Evolutionary conservation across 2,797 vertebrate species (phyloP).

Genomic region (Sphaeramia orbicularis): DNA sequence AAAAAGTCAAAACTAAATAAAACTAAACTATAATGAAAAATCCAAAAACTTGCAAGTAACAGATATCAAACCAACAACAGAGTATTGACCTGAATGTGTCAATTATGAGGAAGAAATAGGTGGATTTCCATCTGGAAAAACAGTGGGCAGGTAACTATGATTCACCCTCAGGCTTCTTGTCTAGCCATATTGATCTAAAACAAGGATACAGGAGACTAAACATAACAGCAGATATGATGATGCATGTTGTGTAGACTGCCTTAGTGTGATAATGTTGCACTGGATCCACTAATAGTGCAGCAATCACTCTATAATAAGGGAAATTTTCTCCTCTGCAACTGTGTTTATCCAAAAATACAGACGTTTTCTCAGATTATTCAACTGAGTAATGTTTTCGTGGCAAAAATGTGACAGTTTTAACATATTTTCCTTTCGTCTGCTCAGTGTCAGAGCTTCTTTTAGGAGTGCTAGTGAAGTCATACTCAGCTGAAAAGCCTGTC

Average conservation of each 20-base stretch:
- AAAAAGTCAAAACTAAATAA: too few relatives aligned
- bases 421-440: conserved; percentile 46
- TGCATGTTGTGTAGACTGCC: background rate
- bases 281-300: background rate
- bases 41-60: too few relatives aligned
- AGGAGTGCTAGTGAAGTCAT: conserved; percentile 51
- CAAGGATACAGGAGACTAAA: conserved; percentile 11
- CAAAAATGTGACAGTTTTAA: conserved; percentile 17
- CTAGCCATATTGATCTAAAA: conserved; percentile 38
- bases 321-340: background rate
- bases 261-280: conserved; percentile 2
- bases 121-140: conserved; percentile 17
- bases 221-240: conserved; percentile 4
- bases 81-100: conserved; percentile 14
- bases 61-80: background rate
- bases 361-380: conserved; percentile 13
- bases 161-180: conserved; percentile 30
- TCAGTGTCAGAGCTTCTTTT: conserved; percentile 59
- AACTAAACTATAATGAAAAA: too few relatives aligned
- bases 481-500: conserved; percentile 35
- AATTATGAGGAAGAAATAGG: too few relatives aligned
- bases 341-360: background rate
- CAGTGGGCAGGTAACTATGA: conserved; percentile 4
- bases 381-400: conserved; percentile 28
- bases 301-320: background rate